phyloP scores from a whole-genome alignment of 2,113 vertebrate genomes.

The Aspidoscelis tigris region DNA sequence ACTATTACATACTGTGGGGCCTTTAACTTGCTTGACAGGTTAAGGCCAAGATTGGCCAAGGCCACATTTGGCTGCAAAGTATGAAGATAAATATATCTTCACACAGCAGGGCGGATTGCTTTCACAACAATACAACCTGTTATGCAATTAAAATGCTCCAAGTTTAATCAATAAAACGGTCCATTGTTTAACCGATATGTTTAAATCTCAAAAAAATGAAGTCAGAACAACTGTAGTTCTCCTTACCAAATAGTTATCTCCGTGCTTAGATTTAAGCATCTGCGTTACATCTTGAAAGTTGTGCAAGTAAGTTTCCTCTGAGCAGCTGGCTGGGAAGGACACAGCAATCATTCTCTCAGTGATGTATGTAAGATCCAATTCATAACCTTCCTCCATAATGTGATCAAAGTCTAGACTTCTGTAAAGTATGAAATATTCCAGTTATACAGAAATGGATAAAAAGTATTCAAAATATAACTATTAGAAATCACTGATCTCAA shows the following conservation, averaged over 20 bases:
- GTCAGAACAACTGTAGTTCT: background rate
- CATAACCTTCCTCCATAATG: conserved; percentile 91
- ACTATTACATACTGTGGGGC: too few species aligned
- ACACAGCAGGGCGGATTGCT: too few species aligned
- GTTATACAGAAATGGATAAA: conserved; percentile 4
- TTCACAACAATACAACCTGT: too few species aligned
- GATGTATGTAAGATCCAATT: conserved; percentile 95
- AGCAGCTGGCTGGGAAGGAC: conserved; percentile 87
- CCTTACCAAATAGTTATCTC: conserved; percentile 95
- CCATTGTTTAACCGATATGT: background rate
- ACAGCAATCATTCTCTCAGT: conserved; percentile 95
- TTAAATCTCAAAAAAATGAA: background rate
- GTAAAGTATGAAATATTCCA: background rate
- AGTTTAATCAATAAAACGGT: too few species aligned
- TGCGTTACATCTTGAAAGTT: conserved; percentile 90
- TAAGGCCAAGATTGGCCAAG: too few species aligned
- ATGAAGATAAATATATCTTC: too few species aligned
- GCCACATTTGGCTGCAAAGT: too few species aligned
- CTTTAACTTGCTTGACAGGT: too few species aligned
- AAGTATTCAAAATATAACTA: background rate
- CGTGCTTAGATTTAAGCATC: conserved; percentile 97
- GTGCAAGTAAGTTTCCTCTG: conserved; percentile 89
- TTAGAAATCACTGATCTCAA: background rate
- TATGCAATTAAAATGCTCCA: too few species aligned
- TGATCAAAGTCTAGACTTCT: conserved; percentile 65